A percentile compares a stretch with the other conserved stretches of the same genome.
These are phyloP conservation scores for Prosapia bicincta DNA, from an alignment of 2,888 invertebrate genomes.

Conservation along the genomic window DNA sequence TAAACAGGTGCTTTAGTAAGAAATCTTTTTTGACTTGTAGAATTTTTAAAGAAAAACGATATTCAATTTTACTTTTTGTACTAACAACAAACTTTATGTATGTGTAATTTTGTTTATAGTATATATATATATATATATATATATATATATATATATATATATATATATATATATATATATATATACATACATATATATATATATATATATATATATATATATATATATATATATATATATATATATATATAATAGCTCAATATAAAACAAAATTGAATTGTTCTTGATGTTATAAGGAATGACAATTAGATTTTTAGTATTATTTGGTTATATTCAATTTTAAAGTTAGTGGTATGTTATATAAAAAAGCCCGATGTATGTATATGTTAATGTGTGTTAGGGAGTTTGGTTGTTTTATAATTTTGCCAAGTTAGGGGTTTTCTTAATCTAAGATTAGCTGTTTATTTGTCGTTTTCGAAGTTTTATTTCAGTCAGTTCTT, in stretches of 20 bases:
- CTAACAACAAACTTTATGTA: background rate
- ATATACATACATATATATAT: background rate
- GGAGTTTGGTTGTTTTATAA: background rate
- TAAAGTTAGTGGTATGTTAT: background rate
- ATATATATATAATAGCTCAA: background rate
- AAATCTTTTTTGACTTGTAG: background rate
- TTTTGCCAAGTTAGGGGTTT: background rate
- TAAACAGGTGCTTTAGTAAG: background rate
- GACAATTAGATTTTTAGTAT: background rate
- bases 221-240: background rate
- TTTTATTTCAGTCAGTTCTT: background rate
- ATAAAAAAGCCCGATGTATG: background rate
- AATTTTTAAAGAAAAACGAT: background rate
- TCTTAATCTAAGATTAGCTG: background rate
- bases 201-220: background rate
- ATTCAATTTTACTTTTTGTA: background rate
- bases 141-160: background rate
- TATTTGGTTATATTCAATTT: background rate
- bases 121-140: background rate
- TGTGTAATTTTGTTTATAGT: background rate
- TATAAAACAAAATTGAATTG: conserved; percentile 1
- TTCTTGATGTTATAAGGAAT: background rate
- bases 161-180: background rate
- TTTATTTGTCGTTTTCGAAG: background rate
- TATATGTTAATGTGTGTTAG: background rate